phyloP scores from a whole-genome alignment of 1,140 invertebrate species.

The Calosoma granatense region DNA sequence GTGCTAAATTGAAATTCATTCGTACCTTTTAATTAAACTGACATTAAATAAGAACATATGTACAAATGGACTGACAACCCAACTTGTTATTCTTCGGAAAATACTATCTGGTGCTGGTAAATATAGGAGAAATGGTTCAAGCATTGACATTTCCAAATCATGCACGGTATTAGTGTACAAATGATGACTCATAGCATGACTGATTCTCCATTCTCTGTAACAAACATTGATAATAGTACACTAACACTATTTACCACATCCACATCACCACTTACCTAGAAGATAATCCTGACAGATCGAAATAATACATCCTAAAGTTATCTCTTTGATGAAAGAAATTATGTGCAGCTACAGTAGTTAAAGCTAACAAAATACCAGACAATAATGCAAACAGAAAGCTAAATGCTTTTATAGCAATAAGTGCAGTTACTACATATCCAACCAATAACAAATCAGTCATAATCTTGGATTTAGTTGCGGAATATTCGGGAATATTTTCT shows the following conservation, averaged over 20 bases:
- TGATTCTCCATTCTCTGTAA: constrained; percentile 63
- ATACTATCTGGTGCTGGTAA: constrained; percentile 43
- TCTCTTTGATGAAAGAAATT: constrained; percentile 76
- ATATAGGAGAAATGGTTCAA: constrained; percentile 64
- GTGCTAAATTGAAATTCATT: neutral
- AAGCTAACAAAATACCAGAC: constrained; percentile 43
- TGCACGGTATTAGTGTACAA: constrained; percentile 67
- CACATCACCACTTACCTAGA: constrained; percentile 40
- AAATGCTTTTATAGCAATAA: constrained; percentile 39
- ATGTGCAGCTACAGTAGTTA: constrained; percentile 51
- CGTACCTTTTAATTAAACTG: constrained; percentile 40
- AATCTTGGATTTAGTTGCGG: constrained; percentile 36
- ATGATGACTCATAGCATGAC: constrained; percentile 70
- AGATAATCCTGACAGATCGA: constrained; percentile 55
- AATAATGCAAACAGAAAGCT: constrained; percentile 36
- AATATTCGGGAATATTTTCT: constrained; percentile 20
- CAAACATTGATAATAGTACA: no score
- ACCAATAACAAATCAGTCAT: constrained; percentile 43
- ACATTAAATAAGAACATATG: constrained; percentile 35
- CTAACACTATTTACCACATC: no score
- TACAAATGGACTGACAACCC: constrained; percentile 40
- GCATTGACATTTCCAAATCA: constrained; percentile 60
- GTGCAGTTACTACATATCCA: constrained; percentile 38
- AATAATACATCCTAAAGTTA: constrained; percentile 74
- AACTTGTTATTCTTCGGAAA: constrained; percentile 34